Percentiles rank a stretch among this genome's conserved stretches.
phyloP scores from a whole-genome alignment of 2,797 vertebrate species.

The Petrocephalus sullivani region DNA sequence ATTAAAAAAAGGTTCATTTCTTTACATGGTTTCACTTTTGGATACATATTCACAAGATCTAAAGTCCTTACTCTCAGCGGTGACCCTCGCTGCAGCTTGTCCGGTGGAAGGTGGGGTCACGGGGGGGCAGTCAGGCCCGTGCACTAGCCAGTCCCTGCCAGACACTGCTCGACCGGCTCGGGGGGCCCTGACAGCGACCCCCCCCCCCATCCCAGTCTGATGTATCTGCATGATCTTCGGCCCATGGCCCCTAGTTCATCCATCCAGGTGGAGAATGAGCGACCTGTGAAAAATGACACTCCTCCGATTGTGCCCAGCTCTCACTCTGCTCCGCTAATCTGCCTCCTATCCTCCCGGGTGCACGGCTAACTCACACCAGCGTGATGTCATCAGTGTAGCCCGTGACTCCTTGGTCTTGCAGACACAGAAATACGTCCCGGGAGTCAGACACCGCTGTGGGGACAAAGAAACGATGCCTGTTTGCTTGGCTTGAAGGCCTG shows the following conservation, averaged over 20 bases:
- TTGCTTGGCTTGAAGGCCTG: neutral
- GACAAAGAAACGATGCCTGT: neutral
- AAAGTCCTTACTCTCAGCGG: slow-evolving; percentile 29
- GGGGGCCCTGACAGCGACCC: neutral
- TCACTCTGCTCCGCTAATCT: neutral
- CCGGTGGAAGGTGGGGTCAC: neutral
- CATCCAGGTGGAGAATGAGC: slow-evolving; percentile 15
- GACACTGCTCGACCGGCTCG: neutral
- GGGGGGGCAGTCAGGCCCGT: neutral
- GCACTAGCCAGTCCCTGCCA: neutral
- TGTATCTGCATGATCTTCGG: neutral
- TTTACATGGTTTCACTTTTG: neutral
- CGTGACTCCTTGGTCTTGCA: neutral
- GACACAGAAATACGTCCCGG: neutral
- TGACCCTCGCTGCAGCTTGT: slow-evolving; percentile 16
- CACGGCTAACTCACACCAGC: neutral
- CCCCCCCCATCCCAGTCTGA: slow-evolving; percentile 1
- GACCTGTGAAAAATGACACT: slow-evolving; percentile 18
- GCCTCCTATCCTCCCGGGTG: neutral
- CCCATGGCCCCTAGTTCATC: slow-evolving; percentile 11
- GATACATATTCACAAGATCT: neutral
- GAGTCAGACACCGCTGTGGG: neutral
- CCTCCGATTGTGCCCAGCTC: neutral
- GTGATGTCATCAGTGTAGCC: neutral
- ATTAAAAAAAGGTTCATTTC: neutral